A percentile compares a stretch with the other conserved stretches of the same genome.
phyloP scores from a whole-genome alignment of 2,113 vertebrate species.

The human region DNA sequence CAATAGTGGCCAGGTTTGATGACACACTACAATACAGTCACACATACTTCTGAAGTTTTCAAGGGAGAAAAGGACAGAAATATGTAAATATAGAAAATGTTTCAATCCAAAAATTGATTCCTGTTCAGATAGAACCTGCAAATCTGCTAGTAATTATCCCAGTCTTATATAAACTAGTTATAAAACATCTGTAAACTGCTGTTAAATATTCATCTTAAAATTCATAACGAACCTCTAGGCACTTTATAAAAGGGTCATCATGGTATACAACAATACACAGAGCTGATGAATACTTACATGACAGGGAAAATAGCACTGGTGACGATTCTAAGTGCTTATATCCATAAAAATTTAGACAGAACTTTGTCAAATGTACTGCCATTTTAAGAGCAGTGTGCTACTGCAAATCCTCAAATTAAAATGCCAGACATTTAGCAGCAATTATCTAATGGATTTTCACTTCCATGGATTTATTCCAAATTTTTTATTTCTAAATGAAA shows the following conservation, averaged over 20 bases:
- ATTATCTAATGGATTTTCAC: conserved; percentile 59
- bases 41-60: neutral
- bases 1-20: neutral
- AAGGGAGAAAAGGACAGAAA: neutral
- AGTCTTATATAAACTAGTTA: neutral
- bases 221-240: neutral
- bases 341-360: neutral
- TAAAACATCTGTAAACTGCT: neutral
- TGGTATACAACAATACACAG: neutral
- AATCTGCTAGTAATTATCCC: neutral
- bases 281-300: neutral
- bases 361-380: neutral
- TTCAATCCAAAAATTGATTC: neutral
- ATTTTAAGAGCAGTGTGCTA: neutral
- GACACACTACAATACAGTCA: neutral
- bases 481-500: conserved; percentile 37
- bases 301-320: neutral
- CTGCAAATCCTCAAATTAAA: conserved; percentile 25
- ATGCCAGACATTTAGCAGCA: neutral
- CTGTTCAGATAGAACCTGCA: neutral
- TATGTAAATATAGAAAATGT: neutral
- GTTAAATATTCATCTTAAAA: conserved; percentile 26
- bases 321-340: neutral
- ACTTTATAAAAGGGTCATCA: neutral
- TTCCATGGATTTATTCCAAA: conserved; percentile 30